Conservation (phyloP, 2,888 invertebrate genomes). For the Drosophila diplacantha region DNA sequence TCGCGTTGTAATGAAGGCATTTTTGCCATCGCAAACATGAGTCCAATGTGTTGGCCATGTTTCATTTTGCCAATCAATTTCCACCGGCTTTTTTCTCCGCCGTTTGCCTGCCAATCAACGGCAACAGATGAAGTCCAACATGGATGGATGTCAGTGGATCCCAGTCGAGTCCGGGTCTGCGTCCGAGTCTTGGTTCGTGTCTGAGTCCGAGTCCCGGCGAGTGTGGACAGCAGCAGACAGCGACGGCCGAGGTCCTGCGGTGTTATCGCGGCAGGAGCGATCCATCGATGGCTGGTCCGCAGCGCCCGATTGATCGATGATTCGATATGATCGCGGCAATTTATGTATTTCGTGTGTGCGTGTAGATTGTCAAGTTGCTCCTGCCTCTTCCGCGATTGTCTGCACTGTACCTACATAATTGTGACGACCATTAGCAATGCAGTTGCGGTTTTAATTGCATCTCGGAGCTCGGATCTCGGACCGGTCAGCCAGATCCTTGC, state of each 20-base stretch:
- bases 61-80: constrained; percentile 70
- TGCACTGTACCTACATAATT: constrained; percentile 7
- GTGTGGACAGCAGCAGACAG: constrained; percentile 75
- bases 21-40: constrained; percentile 65
- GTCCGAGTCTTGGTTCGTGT: background rate
- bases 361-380: constrained; percentile 61
- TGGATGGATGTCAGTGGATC: constrained; percentile 34
- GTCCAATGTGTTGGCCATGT: constrained; percentile 61
- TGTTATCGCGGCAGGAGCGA: constrained; percentile 61
- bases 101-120: constrained; percentile 45
- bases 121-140: constrained; percentile 68
- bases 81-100: constrained; percentile 47
- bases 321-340: constrained; percentile 68
- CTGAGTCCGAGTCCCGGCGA: constrained; percentile 21
- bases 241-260: constrained; percentile 53
- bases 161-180: constrained; percentile 4
- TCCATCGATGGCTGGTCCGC: constrained; percentile 28
- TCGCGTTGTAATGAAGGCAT: constrained; percentile 69
- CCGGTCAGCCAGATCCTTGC: constrained; percentile 42
- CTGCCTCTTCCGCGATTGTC: constrained; percentile 13
- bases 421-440: constrained; percentile 60
- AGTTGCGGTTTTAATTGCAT: constrained; percentile 58
- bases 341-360: constrained; percentile 58
- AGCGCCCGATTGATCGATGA: constrained; percentile 51
- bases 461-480: constrained; percentile 39